These are phyloP conservation scores for Amblyopsis hoosieri DNA, from an alignment of 2,797 vertebrate species.

Conservation along the genomic window DNA sequence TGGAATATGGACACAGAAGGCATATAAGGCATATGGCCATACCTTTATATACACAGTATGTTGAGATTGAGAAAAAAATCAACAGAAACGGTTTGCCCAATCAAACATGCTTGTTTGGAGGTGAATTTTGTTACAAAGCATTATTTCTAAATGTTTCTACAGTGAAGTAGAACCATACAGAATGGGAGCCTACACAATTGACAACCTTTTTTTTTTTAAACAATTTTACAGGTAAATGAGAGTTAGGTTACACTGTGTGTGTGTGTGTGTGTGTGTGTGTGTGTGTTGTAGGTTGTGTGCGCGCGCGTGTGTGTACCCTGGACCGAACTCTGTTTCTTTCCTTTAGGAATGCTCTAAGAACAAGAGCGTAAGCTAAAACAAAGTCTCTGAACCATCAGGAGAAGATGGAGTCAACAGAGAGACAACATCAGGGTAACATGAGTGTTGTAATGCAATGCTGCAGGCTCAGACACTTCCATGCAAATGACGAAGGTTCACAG, in stretches of 20 bases:
- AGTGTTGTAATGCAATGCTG: neutral
- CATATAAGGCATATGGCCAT: no score
- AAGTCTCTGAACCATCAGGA: neutral
- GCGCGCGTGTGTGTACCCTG: conserved; percentile 7
- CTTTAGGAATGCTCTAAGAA: neutral
- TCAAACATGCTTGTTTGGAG: no score
- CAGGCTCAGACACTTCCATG: conserved; percentile 22
- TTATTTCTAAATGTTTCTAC: no score
- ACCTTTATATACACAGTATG: no score
- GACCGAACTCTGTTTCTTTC: neutral
- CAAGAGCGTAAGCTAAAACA: neutral
- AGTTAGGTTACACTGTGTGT: neutral
- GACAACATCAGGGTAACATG: conserved; percentile 15
- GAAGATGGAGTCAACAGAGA: neutral
- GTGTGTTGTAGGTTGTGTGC: conserved; percentile 7
- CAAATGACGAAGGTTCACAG: neutral
- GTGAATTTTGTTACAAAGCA: no score
- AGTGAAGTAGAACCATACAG: no score
- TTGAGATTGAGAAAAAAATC: no score
- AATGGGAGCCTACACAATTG: no score
- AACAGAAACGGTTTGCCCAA: no score
- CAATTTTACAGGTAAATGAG: neutral
- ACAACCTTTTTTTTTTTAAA: no score
- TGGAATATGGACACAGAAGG: no score
- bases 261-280: conserved; percentile 5